Base-by-base conservation (phyloP, 2,797 vertebrate genomes). In the Ctenopoma multispine region DNA sequence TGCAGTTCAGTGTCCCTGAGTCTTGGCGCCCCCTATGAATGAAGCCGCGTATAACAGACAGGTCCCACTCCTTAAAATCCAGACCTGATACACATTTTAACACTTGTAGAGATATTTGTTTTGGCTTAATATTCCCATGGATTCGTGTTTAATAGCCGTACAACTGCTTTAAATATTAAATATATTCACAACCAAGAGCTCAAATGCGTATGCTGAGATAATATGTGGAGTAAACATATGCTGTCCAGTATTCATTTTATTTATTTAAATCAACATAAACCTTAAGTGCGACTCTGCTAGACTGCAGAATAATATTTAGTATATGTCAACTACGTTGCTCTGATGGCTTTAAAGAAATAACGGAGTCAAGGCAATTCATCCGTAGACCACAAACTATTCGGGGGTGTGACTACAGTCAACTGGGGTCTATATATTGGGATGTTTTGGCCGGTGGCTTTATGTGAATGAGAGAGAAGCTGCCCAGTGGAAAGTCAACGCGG, bases 371-470 rank as follows among this genome's bases (percentile, higher is more conserved):
- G 77, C 54, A 70, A 75, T 83, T 82, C 89, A 85, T 69, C 84
- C 80, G 77, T 21, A 56, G 73, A 89, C 85, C 84, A 58, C 87
- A 85, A 72, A 80, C 77, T 74, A 60, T 70, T 72, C 82, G 90
- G 91, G 93, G 93, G 93, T 92, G 93, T 94, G 93, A 89, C 93
- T 93, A 87, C 86, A 88, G 84, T 87, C 83, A 20, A 69, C 86
- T 63, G 87, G 89, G 84, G 87, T 80, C 90, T 96, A 96, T 96
- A 96, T 96, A 97, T 94, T 87, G 85, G 86, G 90, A 92, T 92
- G 84, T 83, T 89, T 78, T 74, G 77, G 63, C 50, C 84, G 36
- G 31, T 73, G 79, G 50, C 79, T 80, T 78, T 87, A 92, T 90
- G 92, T 80, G 92, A 91, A 88, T 89, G 89, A 87, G 82, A 80